Base-by-base conservation (phyloP, 2,888 invertebrate species). In the Drosophila paramelanica region DNA sequence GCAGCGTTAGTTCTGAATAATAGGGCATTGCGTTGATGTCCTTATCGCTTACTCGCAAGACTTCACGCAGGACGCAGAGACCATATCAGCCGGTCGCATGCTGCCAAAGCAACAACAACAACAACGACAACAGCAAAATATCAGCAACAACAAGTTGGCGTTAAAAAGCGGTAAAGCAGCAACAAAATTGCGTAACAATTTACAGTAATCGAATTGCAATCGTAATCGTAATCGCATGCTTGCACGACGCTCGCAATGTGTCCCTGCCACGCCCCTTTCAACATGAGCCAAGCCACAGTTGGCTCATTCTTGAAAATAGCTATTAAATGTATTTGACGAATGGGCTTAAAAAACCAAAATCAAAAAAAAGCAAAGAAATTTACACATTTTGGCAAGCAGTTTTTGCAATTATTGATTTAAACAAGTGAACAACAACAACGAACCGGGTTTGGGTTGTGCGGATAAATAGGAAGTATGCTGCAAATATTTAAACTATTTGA, bases 21-120 rank as follows among this genome's bases (percentile, higher is more conserved):
- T 73, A 25, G 51, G 17, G 42, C 57, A 43, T 10, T 68, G 53
- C 31, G 31, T 31, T 10, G 31, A 31, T 31, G 67, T 79, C 31
- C 78, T 83, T 82, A 82, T 82, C 82, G 76, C 58, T 70, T 62
- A 64, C 55, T 50, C 76, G 84, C 82, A 86, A 86, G 82, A 86
- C 81, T 86, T 80, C 81, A 83, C 84, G 68, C 67, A n/a, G 50
- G 17, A 25, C 58, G 20, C 31, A 53, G 51, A 8, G 11, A 56
- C 20, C 55, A 25, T 67, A 67, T 76, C 72, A 43, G 46, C 23
- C 42, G 43, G 23, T 46, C 31, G 36, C 65, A 67, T 49, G 51
- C 58, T 51, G 58, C 45, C 42, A 27, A 38, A 7, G 41, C 23
- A 36, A 25, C 17, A 43, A n/a, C 45, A 41, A 47, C 41, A 43